Evolutionary conservation across 1,140 invertebrate genomes (phyloP).

Genomic region (Acromyrmex echinatior): DNA sequence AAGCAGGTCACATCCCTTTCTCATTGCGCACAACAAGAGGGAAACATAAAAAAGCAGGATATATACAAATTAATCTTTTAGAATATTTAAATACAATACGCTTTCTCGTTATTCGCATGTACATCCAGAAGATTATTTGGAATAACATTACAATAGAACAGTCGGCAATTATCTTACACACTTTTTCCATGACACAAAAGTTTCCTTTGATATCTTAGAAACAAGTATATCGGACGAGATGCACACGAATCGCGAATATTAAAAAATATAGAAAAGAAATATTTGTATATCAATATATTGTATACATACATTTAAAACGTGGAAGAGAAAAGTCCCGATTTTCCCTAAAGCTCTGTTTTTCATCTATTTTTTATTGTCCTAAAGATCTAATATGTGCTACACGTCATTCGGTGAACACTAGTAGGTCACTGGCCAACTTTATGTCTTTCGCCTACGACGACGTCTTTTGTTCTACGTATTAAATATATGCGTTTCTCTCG

Average conservation of each 20-base stretch:
- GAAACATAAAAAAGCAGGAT: constrained; percentile 28
- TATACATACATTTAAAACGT: constrained; percentile 45
- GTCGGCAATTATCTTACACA: constrained; percentile 37
- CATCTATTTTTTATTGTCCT: constrained; percentile 12
- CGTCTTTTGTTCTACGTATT: constrained; percentile 34
- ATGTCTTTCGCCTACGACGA: constrained; percentile 60
- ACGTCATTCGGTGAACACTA: constrained; percentile 74
- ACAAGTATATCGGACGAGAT: constrained; percentile 20
- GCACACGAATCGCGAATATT: constrained; percentile 30
- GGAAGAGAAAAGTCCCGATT: constrained; percentile 52
- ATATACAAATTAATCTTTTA: constrained; percentile 65
- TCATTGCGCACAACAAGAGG: not conserved
- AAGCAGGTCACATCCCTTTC: not conserved
- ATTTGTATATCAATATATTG: constrained; percentile 66
- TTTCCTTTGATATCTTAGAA: constrained; percentile 3
- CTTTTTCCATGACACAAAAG: constrained; percentile 14
- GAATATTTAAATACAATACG: constrained; percentile 26
- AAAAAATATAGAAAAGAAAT: constrained; percentile 32
- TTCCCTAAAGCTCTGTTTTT: constrained; percentile 58
- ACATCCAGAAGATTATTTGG: constrained; percentile 10
- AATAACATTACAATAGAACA: constrained; percentile 9
- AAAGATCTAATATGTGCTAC: constrained; percentile 66
- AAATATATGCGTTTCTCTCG: constrained; percentile 30
- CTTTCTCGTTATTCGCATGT: not conserved
- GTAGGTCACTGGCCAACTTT: constrained; percentile 72